These are phyloP conservation scores for Tribolium castaneum DNA, from an alignment of 1,140 invertebrate genomes.

Conservation along the genomic window DNA sequence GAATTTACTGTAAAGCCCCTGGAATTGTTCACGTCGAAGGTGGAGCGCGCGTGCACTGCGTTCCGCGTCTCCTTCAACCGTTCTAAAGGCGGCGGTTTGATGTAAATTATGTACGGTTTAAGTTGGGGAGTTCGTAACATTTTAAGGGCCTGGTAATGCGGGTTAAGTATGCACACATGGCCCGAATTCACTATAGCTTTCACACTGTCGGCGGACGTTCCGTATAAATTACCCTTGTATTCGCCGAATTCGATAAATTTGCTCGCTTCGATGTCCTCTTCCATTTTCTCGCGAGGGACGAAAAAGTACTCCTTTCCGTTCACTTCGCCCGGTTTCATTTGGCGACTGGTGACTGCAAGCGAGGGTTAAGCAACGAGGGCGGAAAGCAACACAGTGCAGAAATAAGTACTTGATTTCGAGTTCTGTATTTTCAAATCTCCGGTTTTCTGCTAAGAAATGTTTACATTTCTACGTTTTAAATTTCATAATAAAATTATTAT, in stretches of 20 bases:
- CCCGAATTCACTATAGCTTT: constrained; percentile 88
- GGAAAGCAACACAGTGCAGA: background rate
- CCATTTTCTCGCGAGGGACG: constrained; percentile 88
- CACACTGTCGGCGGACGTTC: constrained; percentile 91
- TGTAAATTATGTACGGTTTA: constrained; percentile 95
- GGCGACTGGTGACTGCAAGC: constrained; percentile 86
- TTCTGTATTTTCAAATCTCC: background rate
- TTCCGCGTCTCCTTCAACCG: constrained; percentile 85
- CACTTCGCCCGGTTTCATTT: constrained; percentile 84
- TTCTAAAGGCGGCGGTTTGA: constrained; percentile 90
- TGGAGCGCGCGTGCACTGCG: constrained; percentile 84
- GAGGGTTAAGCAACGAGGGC: background rate
- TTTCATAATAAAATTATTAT: no score
- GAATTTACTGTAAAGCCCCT: constrained; percentile 86
- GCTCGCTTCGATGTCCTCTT: constrained; percentile 87
- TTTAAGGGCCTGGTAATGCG: constrained; percentile 95
- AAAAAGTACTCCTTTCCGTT: constrained; percentile 97
- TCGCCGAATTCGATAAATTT: constrained; percentile 98
- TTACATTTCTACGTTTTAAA: no score
- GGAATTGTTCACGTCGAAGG: constrained; percentile 89
- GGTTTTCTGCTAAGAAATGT: no score
- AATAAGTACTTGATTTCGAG: background rate
- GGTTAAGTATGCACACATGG: constrained; percentile 92
- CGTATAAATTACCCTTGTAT: constrained; percentile 97
- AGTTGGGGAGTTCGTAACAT: constrained; percentile 89